Conservation (phyloP, 2,888 invertebrate genomes). For the Theretra japonica region DNA sequence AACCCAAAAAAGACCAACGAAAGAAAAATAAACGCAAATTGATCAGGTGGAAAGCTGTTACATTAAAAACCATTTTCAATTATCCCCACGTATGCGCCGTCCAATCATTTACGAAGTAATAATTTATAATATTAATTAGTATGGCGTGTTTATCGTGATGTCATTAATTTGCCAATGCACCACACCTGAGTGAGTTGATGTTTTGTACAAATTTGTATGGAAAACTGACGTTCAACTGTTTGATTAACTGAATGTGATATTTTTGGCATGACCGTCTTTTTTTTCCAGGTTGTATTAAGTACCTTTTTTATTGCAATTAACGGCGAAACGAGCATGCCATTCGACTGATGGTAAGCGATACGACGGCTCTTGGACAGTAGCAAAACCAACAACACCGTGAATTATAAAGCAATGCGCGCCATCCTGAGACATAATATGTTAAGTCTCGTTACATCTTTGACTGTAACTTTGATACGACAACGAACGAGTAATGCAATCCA, state of each 20-base stretch:
- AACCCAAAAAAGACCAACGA: neutral
- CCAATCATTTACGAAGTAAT: conserved; percentile 20
- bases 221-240: neutral
- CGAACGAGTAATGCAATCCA: too few species aligned
- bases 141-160: conserved; percentile 33
- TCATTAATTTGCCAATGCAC: conserved; percentile 2
- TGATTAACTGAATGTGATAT: neutral
- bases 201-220: neutral
- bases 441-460: too few species aligned
- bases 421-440: too few species aligned
- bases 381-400: too few species aligned
- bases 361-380: too few species aligned
- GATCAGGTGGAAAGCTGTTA: neutral
- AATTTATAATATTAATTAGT: conserved; percentile 50
- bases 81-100: neutral
- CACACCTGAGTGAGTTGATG: neutral
- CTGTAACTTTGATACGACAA: too few species aligned
- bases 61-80: conserved; percentile 3
- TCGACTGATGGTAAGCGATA: too few species aligned
- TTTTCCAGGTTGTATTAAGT: too few species aligned
- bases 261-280: too few species aligned
- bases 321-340: too few species aligned
- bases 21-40: neutral
- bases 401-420: too few species aligned
- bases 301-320: too few species aligned